These are phyloP conservation scores for Dendroctonus valens DNA, from an alignment of 1,140 invertebrate genomes.

Conservation along the genomic window DNA sequence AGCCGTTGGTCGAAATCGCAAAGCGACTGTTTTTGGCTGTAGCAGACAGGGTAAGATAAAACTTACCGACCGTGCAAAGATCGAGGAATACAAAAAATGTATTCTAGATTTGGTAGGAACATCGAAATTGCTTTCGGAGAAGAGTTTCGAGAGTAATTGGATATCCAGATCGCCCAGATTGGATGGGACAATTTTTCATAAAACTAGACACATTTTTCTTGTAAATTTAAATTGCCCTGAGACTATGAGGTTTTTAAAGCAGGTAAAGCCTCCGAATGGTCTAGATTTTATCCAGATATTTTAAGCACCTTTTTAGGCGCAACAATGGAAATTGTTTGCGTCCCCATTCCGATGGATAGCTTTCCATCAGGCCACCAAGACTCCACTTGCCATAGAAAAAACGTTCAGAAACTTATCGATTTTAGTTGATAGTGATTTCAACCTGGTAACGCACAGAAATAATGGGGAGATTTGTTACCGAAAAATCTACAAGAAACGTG, in stretches of 20 bases:
- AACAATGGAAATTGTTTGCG: conserved; percentile 13
- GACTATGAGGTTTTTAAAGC: neutral
- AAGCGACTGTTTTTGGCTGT: too few species aligned
- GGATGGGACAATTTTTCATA: neutral
- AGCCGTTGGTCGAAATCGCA: too few species aligned
- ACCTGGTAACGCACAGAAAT: conserved; percentile 22
- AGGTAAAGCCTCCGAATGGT: neutral
- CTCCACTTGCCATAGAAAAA: neutral
- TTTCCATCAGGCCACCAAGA: neutral
- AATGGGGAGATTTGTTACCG: conserved; percentile 26
- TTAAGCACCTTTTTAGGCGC: conserved; percentile 14
- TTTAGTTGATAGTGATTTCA: conserved; percentile 46
- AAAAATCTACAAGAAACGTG: conserved; percentile 43
- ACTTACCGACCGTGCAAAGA: too few species aligned
- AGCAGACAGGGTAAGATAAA: too few species aligned
- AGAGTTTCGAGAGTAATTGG: neutral
- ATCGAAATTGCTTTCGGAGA: neutral
- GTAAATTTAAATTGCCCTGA: neutral
- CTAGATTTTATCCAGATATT: neutral
- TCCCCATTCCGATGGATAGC: conserved; percentile 18
- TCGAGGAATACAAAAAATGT: too few species aligned
- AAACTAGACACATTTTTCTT: neutral
- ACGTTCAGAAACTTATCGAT: conserved; percentile 31
- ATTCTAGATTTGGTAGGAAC: too few species aligned
- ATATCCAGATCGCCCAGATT: neutral